These are phyloP conservation scores for Paralichthys olivaceus DNA, from an alignment of 2,113 vertebrate species.

Conservation along the genomic window DNA sequence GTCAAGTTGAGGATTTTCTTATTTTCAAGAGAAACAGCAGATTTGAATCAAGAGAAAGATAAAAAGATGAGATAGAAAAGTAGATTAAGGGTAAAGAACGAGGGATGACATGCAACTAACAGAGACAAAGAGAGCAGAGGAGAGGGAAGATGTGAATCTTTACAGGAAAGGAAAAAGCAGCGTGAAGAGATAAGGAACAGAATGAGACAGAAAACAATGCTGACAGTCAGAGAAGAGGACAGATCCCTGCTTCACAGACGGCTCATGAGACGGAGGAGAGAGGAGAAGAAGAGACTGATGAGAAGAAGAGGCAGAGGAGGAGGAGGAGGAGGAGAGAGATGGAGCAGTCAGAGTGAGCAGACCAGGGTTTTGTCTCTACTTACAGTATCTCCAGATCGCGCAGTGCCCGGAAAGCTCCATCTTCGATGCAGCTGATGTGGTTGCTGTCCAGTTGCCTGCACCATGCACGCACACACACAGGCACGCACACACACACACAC, in stretches of 20 bases:
- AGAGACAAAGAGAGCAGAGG: slow-evolving; percentile 9
- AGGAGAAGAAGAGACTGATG: slow-evolving; percentile 31
- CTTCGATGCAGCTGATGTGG: slow-evolving; percentile 99
- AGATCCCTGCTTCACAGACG: slow-evolving; percentile 43
- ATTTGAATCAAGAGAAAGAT: not conserved
- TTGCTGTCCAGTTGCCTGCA: slow-evolving; percentile 99
- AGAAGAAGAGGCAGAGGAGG: slow-evolving; percentile 9
- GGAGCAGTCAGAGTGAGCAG: slow-evolving; percentile 44
- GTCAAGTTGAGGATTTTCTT: slow-evolving; percentile 21
- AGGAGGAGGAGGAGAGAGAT: slow-evolving; percentile 21
- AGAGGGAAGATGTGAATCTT: slow-evolving; percentile 22
- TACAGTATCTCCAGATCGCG: slow-evolving; percentile 99
- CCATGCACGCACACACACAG: slow-evolving; percentile 57
- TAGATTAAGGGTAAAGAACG: slow-evolving; percentile 2
- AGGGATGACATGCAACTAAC: not conserved
- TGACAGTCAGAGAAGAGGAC: slow-evolving; percentile 25
- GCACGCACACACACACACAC: slow-evolving; percentile 39
- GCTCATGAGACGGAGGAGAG: slow-evolving; percentile 30
- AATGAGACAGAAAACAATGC: slow-evolving; percentile 36
- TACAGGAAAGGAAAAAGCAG: not conserved
- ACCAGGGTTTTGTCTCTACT: slow-evolving; percentile 79
- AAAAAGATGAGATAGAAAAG: slow-evolving; percentile 20
- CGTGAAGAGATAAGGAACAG: slow-evolving; percentile 7
- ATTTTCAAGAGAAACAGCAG: slow-evolving; percentile 2
- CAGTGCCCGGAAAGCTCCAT: slow-evolving; percentile 99